phyloP scores from a whole-genome alignment of 2,888 invertebrate genomes.

The Phaedon cochleariae region DNA sequence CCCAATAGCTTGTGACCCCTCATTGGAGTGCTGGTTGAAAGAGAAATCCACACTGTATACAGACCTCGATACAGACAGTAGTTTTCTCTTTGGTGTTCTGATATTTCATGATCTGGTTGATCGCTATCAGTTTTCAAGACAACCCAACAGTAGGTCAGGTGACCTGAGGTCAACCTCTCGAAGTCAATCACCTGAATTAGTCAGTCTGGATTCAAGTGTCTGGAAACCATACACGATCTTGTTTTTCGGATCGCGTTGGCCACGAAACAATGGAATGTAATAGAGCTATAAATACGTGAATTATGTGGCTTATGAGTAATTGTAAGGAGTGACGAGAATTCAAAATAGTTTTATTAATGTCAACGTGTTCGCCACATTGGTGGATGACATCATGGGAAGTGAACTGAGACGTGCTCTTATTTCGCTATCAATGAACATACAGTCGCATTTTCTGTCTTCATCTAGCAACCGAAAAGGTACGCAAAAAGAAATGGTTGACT shows the following conservation, averaged over 20 bases:
- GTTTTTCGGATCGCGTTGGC: too few relatives aligned
- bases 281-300: conserved; percentile 6
- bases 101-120: too few relatives aligned
- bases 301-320: conserved; percentile 22
- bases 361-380: conserved; percentile 35
- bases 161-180: too few relatives aligned
- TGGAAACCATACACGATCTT: neutral
- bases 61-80: too few relatives aligned
- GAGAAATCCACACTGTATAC: too few relatives aligned
- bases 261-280: neutral
- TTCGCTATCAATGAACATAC: neutral
- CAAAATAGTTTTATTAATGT: conserved; percentile 28
- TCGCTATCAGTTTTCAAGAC: too few relatives aligned
- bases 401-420: conserved; percentile 36
- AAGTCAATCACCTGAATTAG: neutral
- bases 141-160: too few relatives aligned
- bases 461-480: neutral
- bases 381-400: conserved; percentile 47
- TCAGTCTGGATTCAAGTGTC: neutral
- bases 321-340: conserved; percentile 25
- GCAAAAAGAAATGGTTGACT: neutral
- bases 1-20: too few relatives aligned
- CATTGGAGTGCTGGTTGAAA: too few relatives aligned
- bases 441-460: neutral
- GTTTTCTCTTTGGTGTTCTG: too few relatives aligned